phyloP scores from a whole-genome alignment of 2,888 invertebrate genomes.

The Cantharis flavilabris region DNA sequence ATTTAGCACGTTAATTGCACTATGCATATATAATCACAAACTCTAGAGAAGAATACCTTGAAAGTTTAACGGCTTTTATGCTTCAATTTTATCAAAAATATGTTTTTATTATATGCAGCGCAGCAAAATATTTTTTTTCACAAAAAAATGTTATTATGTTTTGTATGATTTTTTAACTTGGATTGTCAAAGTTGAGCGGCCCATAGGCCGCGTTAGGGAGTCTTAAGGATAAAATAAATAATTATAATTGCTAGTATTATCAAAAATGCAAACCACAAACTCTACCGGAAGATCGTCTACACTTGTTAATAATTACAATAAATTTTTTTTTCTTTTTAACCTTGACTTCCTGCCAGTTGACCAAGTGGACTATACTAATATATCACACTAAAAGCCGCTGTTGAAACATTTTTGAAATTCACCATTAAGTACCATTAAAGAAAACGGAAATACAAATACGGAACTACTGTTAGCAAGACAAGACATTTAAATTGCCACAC shows the following conservation, averaged over 20 bases:
- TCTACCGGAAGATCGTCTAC: background rate
- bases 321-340: background rate
- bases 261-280: background rate
- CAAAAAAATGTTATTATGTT: no score
- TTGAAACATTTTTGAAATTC: no score
- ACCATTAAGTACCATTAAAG: background rate
- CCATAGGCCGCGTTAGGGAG: background rate
- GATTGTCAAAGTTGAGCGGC: no score
- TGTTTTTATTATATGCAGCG: background rate
- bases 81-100: background rate
- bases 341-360: background rate
- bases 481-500: background rate
- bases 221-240: no score
- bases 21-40: background rate
- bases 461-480: background rate
- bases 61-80: constrained; percentile 24
- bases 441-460: background rate
- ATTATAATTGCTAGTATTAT: background rate
- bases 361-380: no score
- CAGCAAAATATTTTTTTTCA: no score
- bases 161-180: no score
- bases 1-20: background rate
- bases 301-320: background rate
- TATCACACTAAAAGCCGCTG: no score
- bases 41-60: constrained; percentile 17